These are phyloP conservation scores for Ciconia stormi DNA, from an alignment of 2,113 vertebrate genomes.

Conservation along the genomic window DNA sequence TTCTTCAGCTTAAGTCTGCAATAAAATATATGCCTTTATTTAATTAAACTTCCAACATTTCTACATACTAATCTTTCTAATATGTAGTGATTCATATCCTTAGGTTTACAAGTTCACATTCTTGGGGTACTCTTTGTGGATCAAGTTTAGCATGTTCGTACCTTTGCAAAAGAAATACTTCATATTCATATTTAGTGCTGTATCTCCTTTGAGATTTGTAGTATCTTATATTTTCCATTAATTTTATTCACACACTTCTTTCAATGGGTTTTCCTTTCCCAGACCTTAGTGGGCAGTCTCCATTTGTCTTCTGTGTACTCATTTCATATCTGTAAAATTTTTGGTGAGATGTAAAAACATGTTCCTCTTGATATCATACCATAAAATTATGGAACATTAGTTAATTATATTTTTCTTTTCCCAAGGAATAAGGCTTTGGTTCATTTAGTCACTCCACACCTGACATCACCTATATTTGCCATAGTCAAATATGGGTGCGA, in stretches of 20 bases:
- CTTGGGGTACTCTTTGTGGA: neutral
- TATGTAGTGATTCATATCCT: neutral
- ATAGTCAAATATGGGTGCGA: neutral
- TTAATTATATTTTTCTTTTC: neutral
- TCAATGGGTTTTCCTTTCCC: neutral
- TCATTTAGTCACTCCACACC: neutral
- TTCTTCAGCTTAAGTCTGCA: neutral
- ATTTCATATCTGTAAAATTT: neutral
- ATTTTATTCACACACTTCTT: neutral
- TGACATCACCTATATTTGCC: neutral
- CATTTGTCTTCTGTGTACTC: neutral
- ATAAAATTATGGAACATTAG: neutral
- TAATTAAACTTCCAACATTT: neutral
- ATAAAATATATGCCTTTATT: neutral
- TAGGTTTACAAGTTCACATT: neutral
- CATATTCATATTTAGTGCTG: neutral
- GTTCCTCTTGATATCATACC: neutral
- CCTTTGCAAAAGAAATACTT: neutral
- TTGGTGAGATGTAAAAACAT: neutral
- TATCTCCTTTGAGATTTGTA: neutral
- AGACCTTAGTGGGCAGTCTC: neutral
- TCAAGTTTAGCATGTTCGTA: neutral
- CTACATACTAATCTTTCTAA: neutral
- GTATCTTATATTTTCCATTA: neutral
- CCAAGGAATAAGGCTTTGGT: neutral